phyloP scores from a whole-genome alignment of 1,140 invertebrate genomes.

The Anastrepha obliqua region DNA sequence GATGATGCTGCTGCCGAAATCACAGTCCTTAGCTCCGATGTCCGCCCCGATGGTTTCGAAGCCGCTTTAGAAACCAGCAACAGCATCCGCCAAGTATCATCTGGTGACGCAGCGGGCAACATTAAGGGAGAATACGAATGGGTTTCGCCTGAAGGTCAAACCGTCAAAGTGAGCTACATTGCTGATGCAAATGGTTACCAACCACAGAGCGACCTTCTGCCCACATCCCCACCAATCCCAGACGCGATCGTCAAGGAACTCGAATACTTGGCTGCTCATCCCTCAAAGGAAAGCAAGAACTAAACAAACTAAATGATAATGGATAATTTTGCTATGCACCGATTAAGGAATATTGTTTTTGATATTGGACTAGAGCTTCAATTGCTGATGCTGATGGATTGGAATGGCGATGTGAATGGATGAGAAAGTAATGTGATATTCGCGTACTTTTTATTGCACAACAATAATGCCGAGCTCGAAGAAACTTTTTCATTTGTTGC shows the following conservation, averaged over 20 bases:
- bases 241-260: slow-evolving; percentile 79
- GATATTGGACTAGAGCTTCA: slow-evolving; percentile 2
- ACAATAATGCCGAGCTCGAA: too few relatives aligned
- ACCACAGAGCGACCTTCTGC: slow-evolving; percentile 76
- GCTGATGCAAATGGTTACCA: slow-evolving; percentile 76
- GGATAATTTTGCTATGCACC: not conserved
- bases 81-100: slow-evolving; percentile 73
- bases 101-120: slow-evolving; percentile 67
- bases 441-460: not conserved
- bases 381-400: not conserved
- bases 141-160: slow-evolving; percentile 79
- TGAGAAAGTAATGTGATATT: not conserved
- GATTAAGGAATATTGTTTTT: not conserved
- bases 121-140: slow-evolving; percentile 71
- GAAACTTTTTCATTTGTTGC: not conserved
- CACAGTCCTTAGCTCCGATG: slow-evolving; percentile 58
- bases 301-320: not conserved
- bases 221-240: slow-evolving; percentile 82
- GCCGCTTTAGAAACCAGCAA: slow-evolving; percentile 76
- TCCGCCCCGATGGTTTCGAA: slow-evolving; percentile 73
- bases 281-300: slow-evolving; percentile 53
- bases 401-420: not conserved
- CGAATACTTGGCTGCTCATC: slow-evolving; percentile 73
- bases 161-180: slow-evolving; percentile 79
- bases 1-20: slow-evolving; percentile 61